phyloP scores from a whole-genome alignment of 1,140 invertebrate species.

The Cheumatopsyche charites region DNA sequence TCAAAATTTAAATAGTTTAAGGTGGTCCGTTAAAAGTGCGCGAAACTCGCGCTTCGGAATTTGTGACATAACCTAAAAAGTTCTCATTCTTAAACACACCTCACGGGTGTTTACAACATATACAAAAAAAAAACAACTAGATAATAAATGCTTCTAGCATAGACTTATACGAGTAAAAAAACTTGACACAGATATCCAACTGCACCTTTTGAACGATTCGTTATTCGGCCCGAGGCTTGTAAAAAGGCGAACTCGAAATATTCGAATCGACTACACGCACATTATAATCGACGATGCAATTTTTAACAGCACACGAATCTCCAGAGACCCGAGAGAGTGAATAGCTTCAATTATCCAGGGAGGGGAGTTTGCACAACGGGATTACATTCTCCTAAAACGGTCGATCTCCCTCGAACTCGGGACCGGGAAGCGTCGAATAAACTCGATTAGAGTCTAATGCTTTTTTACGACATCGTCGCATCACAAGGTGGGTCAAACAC shows the following conservation, averaged over 20 bases:
- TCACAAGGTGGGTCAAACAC: slow-evolving; percentile 34
- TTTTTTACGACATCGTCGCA: slow-evolving; percentile 18
- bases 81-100: not conserved
- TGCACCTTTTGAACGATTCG: slow-evolving; percentile 2
- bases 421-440: not conserved
- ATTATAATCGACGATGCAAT: too few species aligned
- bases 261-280: too few species aligned
- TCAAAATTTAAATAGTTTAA: too few species aligned
- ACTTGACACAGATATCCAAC: slow-evolving; percentile 29
- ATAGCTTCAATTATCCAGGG: not conserved
- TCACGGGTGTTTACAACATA: not conserved
- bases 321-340: not conserved
- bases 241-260: not conserved
- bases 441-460: too few species aligned
- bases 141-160: slow-evolving; percentile 9
- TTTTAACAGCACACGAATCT: too few species aligned
- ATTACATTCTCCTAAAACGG: too few species aligned
- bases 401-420: not conserved
- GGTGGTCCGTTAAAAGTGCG: slow-evolving; percentile 13
- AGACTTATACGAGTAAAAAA: slow-evolving; percentile 17
- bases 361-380: too few species aligned
- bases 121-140: slow-evolving; percentile 5
- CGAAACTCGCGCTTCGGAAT: slow-evolving; percentile 30
- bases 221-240: not conserved
- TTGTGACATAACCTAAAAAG: slow-evolving; percentile 33